These are phyloP conservation scores for Phrixothrix hirtus DNA, from an alignment of 2,888 invertebrate genomes.

Conservation along the genomic window DNA sequence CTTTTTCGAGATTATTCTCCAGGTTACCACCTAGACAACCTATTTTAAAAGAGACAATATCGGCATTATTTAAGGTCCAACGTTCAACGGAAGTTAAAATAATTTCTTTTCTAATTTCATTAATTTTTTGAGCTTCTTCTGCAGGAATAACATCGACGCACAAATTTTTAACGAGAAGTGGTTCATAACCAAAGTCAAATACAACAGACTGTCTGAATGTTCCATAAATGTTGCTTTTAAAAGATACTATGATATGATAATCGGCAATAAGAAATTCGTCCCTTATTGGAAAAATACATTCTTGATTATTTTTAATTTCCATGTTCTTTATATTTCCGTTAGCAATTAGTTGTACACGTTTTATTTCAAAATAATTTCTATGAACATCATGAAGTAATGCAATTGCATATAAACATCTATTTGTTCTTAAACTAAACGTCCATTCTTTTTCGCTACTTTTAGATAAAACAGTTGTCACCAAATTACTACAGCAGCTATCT, in stretches of 20 bases:
- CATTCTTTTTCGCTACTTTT: slow-evolving; percentile 66
- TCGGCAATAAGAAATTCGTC: slow-evolving; percentile 48
- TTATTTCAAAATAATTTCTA: slow-evolving; percentile 68
- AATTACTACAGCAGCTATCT: slow-evolving; percentile 62
- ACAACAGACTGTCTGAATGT: slow-evolving; percentile 79
- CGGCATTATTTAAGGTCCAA: slow-evolving; percentile 59
- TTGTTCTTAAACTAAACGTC: slow-evolving; percentile 62
- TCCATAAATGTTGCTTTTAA: slow-evolving; percentile 73
- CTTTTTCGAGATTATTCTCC: slow-evolving; percentile 59
- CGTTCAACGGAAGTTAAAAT: slow-evolving; percentile 64
- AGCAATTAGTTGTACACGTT: slow-evolving; percentile 52
- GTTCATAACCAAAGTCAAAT: slow-evolving; percentile 72
- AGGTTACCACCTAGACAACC: slow-evolving; percentile 36
- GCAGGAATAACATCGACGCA: slow-evolving; percentile 78
- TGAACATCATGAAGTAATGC: slow-evolving; percentile 72
- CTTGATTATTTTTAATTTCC: slow-evolving; percentile 52
- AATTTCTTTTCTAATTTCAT: slow-evolving; percentile 67
- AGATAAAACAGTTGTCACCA: slow-evolving; percentile 65
- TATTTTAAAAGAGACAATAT: slow-evolving; percentile 51
- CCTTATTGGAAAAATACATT: slow-evolving; percentile 31
- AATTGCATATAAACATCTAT: slow-evolving; percentile 62
- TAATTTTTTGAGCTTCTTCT: slow-evolving; percentile 66
- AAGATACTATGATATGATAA: slow-evolving; percentile 62
- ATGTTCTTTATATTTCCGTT: slow-evolving; percentile 36
- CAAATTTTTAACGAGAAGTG: slow-evolving; percentile 67